These are phyloP conservation scores for Ochlodes sylvanus DNA, from an alignment of 2,888 invertebrate genomes.

Conservation along the genomic window DNA sequence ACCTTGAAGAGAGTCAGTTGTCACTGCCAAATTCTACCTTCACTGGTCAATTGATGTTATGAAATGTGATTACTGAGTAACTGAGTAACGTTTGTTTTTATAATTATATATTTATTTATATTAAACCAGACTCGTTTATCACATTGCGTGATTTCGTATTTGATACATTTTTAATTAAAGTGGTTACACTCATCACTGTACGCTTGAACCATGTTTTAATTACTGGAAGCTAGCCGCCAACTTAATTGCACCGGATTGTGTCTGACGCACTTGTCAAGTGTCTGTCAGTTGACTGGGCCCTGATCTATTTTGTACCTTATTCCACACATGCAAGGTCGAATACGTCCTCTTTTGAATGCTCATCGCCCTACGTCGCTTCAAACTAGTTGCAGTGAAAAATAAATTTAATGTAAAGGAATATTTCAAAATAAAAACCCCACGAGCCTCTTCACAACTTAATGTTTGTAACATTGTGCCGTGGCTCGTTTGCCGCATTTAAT, in stretches of 20 bases:
- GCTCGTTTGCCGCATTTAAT: slow-evolving; percentile 34
- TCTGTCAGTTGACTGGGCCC: slow-evolving; percentile 7
- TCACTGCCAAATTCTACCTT: no score
- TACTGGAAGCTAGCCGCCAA: slow-evolving; percentile 18
- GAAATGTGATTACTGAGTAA: no score
- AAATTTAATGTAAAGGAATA: slow-evolving; percentile 27
- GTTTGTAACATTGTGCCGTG: slow-evolving; percentile 29
- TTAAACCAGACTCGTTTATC: neutral
- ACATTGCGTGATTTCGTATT: neutral
- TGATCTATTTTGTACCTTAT: slow-evolving; percentile 17
- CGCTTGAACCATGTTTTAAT: slow-evolving; percentile 26
- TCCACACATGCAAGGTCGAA: neutral
- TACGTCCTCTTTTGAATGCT: neutral
- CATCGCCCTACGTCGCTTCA: neutral
- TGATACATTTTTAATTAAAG: slow-evolving; percentile 24
- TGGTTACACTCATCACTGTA: neutral
- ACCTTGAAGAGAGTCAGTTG: no score
- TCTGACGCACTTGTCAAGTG: slow-evolving; percentile 30
- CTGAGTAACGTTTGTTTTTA: no score
- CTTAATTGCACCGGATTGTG: slow-evolving; percentile 34
- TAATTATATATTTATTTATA: no score
- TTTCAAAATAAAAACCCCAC: slow-evolving; percentile 28
- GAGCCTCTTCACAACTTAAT: slow-evolving; percentile 22
- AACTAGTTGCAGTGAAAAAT: slow-evolving; percentile 24
- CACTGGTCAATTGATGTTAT: no score